Conservation (phyloP, 2,888 invertebrate genomes). For the Carabus problematicus region DNA sequence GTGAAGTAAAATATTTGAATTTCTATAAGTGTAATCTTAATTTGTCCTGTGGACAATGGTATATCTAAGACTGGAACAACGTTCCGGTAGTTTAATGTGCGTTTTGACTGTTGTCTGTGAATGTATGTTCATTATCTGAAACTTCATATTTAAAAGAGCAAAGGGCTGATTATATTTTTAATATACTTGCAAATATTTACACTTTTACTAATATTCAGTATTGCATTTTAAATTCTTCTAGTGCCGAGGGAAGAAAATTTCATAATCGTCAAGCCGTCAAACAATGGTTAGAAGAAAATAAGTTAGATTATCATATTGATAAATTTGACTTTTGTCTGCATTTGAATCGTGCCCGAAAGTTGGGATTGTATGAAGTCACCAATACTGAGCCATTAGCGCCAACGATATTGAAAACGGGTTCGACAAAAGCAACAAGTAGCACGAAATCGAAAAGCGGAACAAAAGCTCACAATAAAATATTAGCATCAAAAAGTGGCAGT, state of each 20-base stretch:
- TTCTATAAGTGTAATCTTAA: neutral
- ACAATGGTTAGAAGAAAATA: constrained; percentile 56
- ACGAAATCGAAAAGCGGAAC: constrained; percentile 2
- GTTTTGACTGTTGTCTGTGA: too few species aligned
- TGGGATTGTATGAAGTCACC: constrained; percentile 57
- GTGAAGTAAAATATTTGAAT: constrained; percentile 63
- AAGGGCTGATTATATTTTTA: too few species aligned
- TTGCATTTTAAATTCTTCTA: constrained; percentile 49
- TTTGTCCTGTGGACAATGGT: too few species aligned
- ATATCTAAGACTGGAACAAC: too few species aligned
- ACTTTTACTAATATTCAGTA: too few species aligned
- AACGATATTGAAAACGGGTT: neutral
- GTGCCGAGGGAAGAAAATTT: constrained; percentile 68
- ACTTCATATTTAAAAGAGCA: too few species aligned
- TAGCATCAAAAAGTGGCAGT: constrained; percentile 24
- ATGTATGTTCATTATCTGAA: too few species aligned
- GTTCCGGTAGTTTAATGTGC: too few species aligned
- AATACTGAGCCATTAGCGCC: constrained; percentile 43
- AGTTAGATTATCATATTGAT: constrained; percentile 61
- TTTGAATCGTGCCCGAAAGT: constrained; percentile 60
- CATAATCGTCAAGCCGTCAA: constrained; percentile 67
- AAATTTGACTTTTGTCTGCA: constrained; percentile 69
- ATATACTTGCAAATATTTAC: too few species aligned
- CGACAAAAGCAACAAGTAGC: constrained; percentile 16
- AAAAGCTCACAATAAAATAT: constrained; percentile 14